phyloP scores from a whole-genome alignment of 2,888 invertebrate species.

The Eupithecia pulchellata region DNA sequence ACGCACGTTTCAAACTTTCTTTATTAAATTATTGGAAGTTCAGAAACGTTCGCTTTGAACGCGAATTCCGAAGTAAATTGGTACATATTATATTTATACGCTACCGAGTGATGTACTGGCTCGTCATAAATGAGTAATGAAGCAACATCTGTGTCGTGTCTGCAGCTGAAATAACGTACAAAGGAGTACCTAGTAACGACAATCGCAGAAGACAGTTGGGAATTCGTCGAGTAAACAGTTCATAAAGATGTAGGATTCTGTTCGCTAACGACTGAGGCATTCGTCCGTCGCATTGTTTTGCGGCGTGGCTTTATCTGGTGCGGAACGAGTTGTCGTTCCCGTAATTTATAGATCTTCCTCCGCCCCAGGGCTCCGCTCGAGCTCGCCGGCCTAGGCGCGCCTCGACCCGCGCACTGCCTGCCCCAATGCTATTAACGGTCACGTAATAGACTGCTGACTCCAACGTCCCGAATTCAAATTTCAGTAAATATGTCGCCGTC shows the following conservation, averaged over 20 bases:
- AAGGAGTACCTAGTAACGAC: constrained; percentile 52
- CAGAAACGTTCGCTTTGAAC: constrained; percentile 83
- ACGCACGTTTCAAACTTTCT: constrained; percentile 84
- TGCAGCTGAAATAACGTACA: constrained; percentile 50
- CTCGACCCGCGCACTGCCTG: constrained; percentile 36
- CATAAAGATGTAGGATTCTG: constrained; percentile 77
- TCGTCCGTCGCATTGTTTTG: constrained; percentile 81
- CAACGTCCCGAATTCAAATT: constrained; percentile 77
- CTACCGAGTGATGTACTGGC: constrained; percentile 49
- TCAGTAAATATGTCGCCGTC: constrained; percentile 74
- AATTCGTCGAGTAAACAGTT: constrained; percentile 72
- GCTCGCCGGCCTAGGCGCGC: constrained; percentile 50
- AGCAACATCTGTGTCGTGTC: constrained; percentile 37
- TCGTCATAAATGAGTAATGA: constrained; percentile 49
- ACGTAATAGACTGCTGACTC: constrained; percentile 76
- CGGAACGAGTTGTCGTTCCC: constrained; percentile 82
- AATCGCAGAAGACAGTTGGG: constrained; percentile 62
- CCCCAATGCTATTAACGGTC: constrained; percentile 75
- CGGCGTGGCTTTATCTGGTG: constrained; percentile 81
- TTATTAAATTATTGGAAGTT: constrained; percentile 85
- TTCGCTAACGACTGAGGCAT: constrained; percentile 75
- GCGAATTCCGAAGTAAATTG: constrained; percentile 75
- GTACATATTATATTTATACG: constrained; percentile 68
- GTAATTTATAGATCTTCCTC: constrained; percentile 83
- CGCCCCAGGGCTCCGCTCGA: constrained; percentile 70